These are phyloP conservation scores for Sorex araneus DNA, from an alignment of 2,113 vertebrate species.

Conservation along the genomic window DNA sequence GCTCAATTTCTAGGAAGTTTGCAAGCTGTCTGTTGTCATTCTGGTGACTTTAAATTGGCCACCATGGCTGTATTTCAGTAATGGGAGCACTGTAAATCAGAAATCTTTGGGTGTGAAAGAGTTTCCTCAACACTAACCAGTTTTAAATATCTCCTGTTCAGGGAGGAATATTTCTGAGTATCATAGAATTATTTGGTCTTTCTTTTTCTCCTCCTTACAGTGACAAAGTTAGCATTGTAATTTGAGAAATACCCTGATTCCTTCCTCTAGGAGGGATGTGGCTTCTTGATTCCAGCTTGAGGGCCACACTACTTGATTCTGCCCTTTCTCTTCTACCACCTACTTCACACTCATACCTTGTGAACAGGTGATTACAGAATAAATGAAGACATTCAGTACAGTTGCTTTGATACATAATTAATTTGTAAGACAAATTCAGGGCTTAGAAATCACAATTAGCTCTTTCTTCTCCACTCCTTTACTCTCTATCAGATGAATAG, in stretches of 20 bases:
- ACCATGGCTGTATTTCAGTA: not conserved
- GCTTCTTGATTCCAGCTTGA: not conserved
- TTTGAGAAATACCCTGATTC: not conserved
- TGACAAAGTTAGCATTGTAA: conserved; percentile 11
- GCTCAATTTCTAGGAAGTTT: not conserved
- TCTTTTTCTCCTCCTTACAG: not conserved
- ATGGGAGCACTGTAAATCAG: too few species aligned
- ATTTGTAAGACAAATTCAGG: conserved; percentile 31
- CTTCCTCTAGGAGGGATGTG: not conserved
- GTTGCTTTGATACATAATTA: conserved; percentile 15
- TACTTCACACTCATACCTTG: not conserved
- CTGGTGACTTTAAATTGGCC: conserved; percentile 1
- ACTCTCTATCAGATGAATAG: conserved; percentile 50
- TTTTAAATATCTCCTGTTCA: not conserved
- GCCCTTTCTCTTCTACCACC: not conserved
- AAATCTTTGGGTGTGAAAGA: not conserved
- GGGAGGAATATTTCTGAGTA: conserved; percentile 63
- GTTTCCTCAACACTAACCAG: conserved; percentile 26
- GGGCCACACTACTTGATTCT: not conserved
- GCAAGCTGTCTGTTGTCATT: not conserved
- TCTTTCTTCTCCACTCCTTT: conserved; percentile 26
- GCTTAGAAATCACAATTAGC: conserved; percentile 2
- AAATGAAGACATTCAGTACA: not conserved
- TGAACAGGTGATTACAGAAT: not conserved
- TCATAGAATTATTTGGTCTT: not conserved